These are phyloP conservation scores for Semnornis frantzii DNA, from an alignment of 2,113 vertebrate species.

Conservation along the genomic window DNA sequence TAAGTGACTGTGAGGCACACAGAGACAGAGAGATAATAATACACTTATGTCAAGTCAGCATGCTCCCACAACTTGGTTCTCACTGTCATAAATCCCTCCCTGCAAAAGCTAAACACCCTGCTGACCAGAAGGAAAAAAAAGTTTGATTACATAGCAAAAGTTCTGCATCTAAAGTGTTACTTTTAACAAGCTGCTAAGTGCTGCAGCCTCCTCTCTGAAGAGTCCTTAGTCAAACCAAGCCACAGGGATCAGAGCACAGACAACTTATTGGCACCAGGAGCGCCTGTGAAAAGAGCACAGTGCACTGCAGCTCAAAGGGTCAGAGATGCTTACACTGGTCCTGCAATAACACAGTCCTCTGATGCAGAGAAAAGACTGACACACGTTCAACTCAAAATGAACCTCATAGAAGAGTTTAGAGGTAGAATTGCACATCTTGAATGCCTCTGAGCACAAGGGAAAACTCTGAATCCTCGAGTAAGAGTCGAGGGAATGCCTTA, in stretches of 20 bases:
- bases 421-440: not conserved
- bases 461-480: not conserved
- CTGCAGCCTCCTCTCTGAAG: not conserved
- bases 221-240: not conserved
- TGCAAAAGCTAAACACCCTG: not conserved
- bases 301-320: not conserved
- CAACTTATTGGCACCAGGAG: not conserved
- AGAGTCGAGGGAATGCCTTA: not conserved
- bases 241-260: not conserved
- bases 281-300: not conserved
- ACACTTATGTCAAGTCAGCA: not conserved
- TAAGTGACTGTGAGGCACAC: not conserved
- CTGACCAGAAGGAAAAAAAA: not conserved
- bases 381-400: not conserved
- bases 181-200: not conserved
- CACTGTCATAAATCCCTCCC: not conserved
- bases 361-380: not conserved
- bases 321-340: not conserved
- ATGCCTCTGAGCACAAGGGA: too few species aligned
- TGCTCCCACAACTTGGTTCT: not conserved
- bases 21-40: not conserved
- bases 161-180: not conserved
- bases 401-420: not conserved
- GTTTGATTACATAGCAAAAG: not conserved
- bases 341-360: not conserved